A percentile compares a stretch with the other conserved stretches of the same genome.
phyloP scores from a whole-genome alignment of 2,113 vertebrate genomes.

The Forbesichthys papilliferus region DNA sequence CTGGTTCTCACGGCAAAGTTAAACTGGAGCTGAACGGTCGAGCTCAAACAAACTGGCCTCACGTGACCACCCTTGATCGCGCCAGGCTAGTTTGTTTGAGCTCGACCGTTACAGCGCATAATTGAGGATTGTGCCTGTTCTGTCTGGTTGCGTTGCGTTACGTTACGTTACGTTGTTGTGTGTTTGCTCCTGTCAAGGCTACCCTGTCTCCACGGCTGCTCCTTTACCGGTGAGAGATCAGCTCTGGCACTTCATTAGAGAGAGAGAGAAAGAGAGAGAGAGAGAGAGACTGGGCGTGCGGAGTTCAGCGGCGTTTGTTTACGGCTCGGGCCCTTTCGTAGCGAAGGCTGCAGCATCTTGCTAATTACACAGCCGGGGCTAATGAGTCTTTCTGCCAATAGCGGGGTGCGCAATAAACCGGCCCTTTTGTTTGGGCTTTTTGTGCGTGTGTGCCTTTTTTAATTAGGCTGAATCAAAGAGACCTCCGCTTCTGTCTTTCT shows the following conservation, averaged over 20 bases:
- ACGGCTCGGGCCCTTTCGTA: slow-evolving; percentile 75
- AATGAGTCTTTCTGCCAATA: slow-evolving; percentile 78
- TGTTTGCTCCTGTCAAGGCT: slow-evolving; percentile 52
- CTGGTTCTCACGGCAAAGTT: too few species aligned
- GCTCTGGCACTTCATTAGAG: slow-evolving; percentile 75
- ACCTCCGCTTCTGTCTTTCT: slow-evolving; percentile 33
- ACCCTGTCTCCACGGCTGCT: slow-evolving; percentile 43
- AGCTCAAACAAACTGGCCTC: too few species aligned
- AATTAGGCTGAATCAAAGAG: slow-evolving; percentile 72
- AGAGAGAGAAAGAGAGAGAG: slow-evolving; percentile 16
- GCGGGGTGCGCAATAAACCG: slow-evolving; percentile 68
- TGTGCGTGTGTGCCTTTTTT: slow-evolving; percentile 53
- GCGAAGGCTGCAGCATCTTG: slow-evolving; percentile 79
- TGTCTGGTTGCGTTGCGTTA: slow-evolving; percentile 8
- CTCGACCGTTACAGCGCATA: slow-evolving; percentile 19
- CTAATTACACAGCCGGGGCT: slow-evolving; percentile 81
- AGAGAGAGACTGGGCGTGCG: slow-evolving; percentile 40
- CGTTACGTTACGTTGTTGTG: background rate
- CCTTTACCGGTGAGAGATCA: slow-evolving; percentile 63
- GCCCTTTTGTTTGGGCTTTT: slow-evolving; percentile 73
- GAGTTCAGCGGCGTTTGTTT: slow-evolving; percentile 78
- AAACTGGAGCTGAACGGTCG: too few species aligned
- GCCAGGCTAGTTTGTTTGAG: slow-evolving; percentile 6
- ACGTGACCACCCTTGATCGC: too few species aligned
- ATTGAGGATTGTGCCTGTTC: background rate